Evolutionary conservation across 2,888 invertebrate species (phyloP), one percentile per base, ranked within the genome.

Genomic region (Schrankia costaestrigalis): DNA sequence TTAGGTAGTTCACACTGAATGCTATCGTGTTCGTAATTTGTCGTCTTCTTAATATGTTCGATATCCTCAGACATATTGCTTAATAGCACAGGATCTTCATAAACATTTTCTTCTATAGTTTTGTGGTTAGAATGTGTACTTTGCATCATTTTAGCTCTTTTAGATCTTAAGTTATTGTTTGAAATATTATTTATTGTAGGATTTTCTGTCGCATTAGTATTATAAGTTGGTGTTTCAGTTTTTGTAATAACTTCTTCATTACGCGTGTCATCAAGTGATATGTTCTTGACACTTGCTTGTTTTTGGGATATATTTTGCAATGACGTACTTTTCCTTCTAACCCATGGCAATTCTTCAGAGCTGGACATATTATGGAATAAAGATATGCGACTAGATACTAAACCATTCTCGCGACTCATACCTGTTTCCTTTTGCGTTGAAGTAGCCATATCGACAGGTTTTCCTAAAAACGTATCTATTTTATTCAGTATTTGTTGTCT

Each of bases 331-430:
- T 78, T 83, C 39, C 64, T 61, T 36, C 56, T 63, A 36, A 49
- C 46, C 64, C 66, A 71, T 12, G 75, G 59, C 33, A 71, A 35
- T 18, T 77, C 73, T 54, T 84, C 82, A n/a, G 75, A 73, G 37
- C 76, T 69, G 9, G 85, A 77, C 60, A 84, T 76, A 26, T 70
- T 82, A 57, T 85, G 85, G 35, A 80, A 87, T 45, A 87, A 55
- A 32, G 83, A 79, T 70, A 87, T 84, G 26, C 87, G 78, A 77
- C 84, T 86, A 62, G 83, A 86, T 27, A 87, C 87, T 48, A 87
- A 65, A 46, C 87, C 87, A 58, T 67, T 81, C 46, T 84, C 87
- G 29, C 70, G 71, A 48, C 62, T 71, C 28, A 65, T 61, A 48
- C 52, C 56, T 8, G 48, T 50, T 39, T 69, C 63, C 34, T 57